phyloP scores from a whole-genome alignment of 2,113 vertebrate species.

The Circaetus cinerascens region DNA sequence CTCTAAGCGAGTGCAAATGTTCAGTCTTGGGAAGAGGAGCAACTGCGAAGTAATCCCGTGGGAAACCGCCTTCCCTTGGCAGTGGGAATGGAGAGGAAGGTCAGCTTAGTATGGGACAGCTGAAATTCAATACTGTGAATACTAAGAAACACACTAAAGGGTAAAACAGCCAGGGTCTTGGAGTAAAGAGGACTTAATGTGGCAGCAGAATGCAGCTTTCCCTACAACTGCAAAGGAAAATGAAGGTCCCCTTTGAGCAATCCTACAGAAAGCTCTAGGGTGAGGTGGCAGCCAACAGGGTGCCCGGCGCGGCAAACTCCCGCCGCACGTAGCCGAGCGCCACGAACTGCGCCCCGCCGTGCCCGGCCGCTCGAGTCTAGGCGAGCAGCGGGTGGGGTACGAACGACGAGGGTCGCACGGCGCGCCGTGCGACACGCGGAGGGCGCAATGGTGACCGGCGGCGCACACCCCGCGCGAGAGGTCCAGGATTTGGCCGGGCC shows the following conservation, averaged over 20 bases:
- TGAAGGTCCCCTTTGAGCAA: not conserved
- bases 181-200: not conserved
- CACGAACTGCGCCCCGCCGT: too few relatives aligned
- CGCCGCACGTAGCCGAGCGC: too few relatives aligned
- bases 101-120: not conserved
- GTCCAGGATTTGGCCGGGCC: too few relatives aligned
- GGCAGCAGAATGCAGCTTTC: not conserved
- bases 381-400: too few relatives aligned
- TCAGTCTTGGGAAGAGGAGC: not conserved
- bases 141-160: not conserved
- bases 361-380: too few relatives aligned
- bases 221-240: not conserved
- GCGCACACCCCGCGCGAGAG: too few relatives aligned
- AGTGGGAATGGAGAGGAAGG: not conserved
- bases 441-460: too few relatives aligned
- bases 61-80: not conserved
- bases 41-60: not conserved
- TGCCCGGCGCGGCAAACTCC: too few relatives aligned
- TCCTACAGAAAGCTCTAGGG: not conserved
- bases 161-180: not conserved
- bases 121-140: not conserved
- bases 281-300: not conserved
- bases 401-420: too few relatives aligned
- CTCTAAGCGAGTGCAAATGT: accelerated
- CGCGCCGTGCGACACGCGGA: too few relatives aligned